Evolutionary conservation across 2,888 invertebrate species (phyloP).

Genomic region (Mellilla xanthometata): DNA sequence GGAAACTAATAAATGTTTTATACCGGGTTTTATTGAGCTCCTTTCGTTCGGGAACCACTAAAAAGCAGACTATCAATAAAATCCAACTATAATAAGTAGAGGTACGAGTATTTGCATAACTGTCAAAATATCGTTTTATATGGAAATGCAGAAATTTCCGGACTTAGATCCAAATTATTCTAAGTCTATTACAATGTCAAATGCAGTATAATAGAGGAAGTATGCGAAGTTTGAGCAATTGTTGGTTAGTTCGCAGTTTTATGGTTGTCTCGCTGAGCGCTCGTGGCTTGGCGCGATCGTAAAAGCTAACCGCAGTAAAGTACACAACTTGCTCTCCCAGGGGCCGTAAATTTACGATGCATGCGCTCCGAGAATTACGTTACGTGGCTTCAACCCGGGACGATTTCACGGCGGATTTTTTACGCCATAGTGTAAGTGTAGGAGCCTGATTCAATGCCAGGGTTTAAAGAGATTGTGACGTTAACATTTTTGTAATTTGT

Average conservation of each 20-base stretch:
- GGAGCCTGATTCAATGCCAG: no score
- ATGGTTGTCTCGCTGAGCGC: slow-evolving; percentile 31
- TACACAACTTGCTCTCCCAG: slow-evolving; percentile 74
- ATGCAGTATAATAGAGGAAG: not conserved
- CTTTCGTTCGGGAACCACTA: slow-evolving; percentile 10
- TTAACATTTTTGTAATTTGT: no score
- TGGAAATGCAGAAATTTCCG: slow-evolving; percentile 3
- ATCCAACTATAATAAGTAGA: slow-evolving; percentile 1
- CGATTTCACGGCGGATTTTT: slow-evolving; percentile 61
- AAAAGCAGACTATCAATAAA: slow-evolving; percentile 13
- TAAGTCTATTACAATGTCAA: no score
- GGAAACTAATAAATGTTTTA: slow-evolving; percentile 19
- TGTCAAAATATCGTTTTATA: slow-evolving; percentile 2
- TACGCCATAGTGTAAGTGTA: no score
- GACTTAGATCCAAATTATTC: no score
- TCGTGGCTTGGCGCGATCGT: slow-evolving; percentile 44
- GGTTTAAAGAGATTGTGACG: no score
- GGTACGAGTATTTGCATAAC: slow-evolving; percentile 1
- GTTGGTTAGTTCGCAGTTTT: slow-evolving; percentile 32
- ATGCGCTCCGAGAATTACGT: slow-evolving; percentile 71
- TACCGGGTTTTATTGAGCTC: slow-evolving; percentile 17
- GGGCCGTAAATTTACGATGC: slow-evolving; percentile 75
- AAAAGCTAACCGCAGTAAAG: slow-evolving; percentile 74
- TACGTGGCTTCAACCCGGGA: slow-evolving; percentile 55
- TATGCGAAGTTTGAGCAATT: slow-evolving; percentile 14